Evolutionary conservation across 2,113 vertebrate genomes (phyloP), one percentile per base, ranked within the genome.

Genomic region (Lepidothrix coronata): DNA sequence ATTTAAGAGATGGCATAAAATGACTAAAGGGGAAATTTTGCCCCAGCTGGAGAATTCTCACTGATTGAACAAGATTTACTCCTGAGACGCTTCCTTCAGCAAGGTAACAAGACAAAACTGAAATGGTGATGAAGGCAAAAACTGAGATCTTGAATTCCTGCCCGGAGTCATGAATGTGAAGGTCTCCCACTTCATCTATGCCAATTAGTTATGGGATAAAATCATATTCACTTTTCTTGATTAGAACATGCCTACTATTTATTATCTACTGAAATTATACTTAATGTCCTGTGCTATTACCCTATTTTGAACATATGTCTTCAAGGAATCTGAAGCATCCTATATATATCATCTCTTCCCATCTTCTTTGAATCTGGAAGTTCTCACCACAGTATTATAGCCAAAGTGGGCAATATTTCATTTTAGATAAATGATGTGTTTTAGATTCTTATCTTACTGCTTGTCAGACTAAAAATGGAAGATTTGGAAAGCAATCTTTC

Each of bases 401-500:
- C 41, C 48, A 94, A 92, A 94, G 83, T 17, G 58, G 30, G n/a
- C 68, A 81, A 46, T 91, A 87, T 91, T 85, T 91, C n/a, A 82
- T 93, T 77, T 94, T 59, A 91, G 70, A 94, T 91, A 78, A 83
- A 96, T 12, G 8, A 70, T 81, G 58, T 83, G 73, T 55, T 79
- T 87, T 61, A 95, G 89, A 79, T 89, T 78, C 76, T 91, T 95
- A 81, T 96, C 62, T 91, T 74, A 37, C 44, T 81, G 20, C 73
- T 90, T 92, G 83, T 82, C 89, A 95, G 49, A 46, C n/a, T 82
- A 3, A 96, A 94, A 94, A 88, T 91, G 59, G 87, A 95, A 91
- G 89, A 68, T 72, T 89, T 93, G 49, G 72, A 92, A 93, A 90
- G 84, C 72, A 84, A 9, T 84, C 54, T 84, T 96, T 93, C 71